Percentiles rank a stretch among this genome's conserved stretches.
phyloP scores from a whole-genome alignment of 2,888 invertebrate genomes.

The Diabrotica balteata region DNA sequence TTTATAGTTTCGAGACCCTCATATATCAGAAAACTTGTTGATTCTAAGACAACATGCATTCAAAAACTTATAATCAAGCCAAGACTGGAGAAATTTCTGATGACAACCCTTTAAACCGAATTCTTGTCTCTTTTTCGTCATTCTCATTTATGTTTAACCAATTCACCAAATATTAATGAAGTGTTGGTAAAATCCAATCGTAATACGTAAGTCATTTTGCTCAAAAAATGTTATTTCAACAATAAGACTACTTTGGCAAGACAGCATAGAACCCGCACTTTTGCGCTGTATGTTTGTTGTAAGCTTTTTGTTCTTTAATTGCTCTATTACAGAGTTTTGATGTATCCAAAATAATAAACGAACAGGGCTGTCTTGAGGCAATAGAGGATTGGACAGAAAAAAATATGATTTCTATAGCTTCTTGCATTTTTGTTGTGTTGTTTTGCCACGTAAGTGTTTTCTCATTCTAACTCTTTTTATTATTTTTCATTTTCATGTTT shows the following conservation, averaged over 20 bases:
- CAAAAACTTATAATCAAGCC: no score
- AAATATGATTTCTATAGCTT: conserved; percentile 92
- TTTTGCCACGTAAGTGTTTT: conserved; percentile 86
- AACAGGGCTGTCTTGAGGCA: conserved; percentile 92
- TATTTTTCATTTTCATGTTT: background rate
- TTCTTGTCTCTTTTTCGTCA: no score
- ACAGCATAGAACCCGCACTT: conserved; percentile 42
- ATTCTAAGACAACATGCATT: no score
- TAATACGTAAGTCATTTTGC: background rate
- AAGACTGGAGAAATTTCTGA: no score
- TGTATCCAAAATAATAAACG: conserved; percentile 84
- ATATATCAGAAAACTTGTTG: no score
- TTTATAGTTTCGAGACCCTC: no score
- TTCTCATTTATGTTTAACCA: no score
- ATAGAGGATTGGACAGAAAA: conserved; percentile 95
- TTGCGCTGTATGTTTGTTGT: conserved; percentile 44
- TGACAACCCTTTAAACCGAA: no score
- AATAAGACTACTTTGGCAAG: conserved; percentile 1
- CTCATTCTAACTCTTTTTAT: conserved; percentile 17
- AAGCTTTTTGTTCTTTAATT: conserved; percentile 33
- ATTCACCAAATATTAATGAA: background rate
- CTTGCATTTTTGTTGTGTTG: conserved; percentile 85
- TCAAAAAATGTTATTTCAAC: no score
- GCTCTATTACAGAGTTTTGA: conserved; percentile 71
- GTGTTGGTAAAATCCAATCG: background rate